phyloP scores from a whole-genome alignment of 2,113 vertebrate species.

The Empidonax alnorum region DNA sequence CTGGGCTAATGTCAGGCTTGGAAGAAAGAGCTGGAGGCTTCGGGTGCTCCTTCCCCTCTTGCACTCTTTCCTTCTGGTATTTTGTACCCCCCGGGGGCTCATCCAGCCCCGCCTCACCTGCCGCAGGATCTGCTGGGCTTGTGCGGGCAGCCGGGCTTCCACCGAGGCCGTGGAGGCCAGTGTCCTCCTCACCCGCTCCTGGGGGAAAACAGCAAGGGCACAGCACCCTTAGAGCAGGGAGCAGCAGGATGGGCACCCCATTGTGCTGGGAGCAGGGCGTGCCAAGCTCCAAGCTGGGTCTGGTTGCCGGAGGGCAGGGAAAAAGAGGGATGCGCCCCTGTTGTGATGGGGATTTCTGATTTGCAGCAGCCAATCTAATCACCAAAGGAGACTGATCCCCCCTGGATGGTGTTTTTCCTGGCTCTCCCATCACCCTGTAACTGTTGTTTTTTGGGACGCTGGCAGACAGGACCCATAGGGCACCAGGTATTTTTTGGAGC shows the following conservation, averaged over 20 bases:
- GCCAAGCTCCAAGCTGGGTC: fast-evolving
- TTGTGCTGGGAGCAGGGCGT: fast-evolving
- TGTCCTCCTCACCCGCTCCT: conserved; percentile 36
- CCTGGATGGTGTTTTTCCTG: not conserved
- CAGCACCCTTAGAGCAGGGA: not conserved
- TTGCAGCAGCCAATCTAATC: not conserved
- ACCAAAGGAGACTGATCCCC: fast-evolving
- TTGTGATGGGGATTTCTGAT: not conserved
- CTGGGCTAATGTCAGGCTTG: fast-evolving
- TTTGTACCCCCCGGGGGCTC: fast-evolving
- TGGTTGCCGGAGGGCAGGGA: fast-evolving
- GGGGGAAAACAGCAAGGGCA: not conserved
- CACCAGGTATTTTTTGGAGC: not conserved
- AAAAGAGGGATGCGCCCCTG: not conserved
- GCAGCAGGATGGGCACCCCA: not conserved
- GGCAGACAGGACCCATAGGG: not conserved
- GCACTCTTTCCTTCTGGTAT: not conserved
- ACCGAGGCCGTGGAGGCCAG: conserved; percentile 12
- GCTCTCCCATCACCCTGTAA: not conserved
- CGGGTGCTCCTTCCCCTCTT: not conserved
- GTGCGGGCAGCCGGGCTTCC: conserved; percentile 46
- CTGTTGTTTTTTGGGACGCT: not conserved
- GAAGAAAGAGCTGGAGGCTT: not conserved
- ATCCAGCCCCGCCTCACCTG: conserved; percentile 61
- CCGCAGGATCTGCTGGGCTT: conserved; percentile 59